Base-by-base conservation (phyloP, 2,113 vertebrate genomes). In the Silurus glanis region DNA sequence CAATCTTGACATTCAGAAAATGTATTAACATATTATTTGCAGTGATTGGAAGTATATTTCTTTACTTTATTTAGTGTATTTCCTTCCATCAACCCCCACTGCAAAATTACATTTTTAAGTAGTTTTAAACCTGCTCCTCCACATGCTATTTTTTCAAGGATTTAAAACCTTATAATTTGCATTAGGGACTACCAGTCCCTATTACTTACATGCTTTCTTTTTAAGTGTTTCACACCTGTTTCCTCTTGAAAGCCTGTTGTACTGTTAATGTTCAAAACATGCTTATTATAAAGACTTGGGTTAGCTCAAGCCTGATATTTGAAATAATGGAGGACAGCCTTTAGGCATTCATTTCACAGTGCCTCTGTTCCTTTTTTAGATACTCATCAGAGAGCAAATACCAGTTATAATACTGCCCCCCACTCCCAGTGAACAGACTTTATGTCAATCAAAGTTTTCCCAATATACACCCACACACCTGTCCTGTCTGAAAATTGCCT, bases 391-490 rank as follows among this genome's bases (percentile, higher is more conserved):
- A 58, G 78, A 53, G 71, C 80, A 55, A 82, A 82, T 51, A 56
- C 62, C 76, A 66, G 78, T 71, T 82, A 17, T 71, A 61, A 59
- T 47, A 72, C 78, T 81, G 78, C 66, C 53, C n/a, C 13, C 66
- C 37, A 67, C 23, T 81, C 19, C 37, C 37, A 86, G 28, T 89
- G 72, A 82, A 59, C 86, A 87, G 69, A 25, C 55, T 1, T 25
- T 55, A 25, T 76, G 86, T 61, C 88, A 87, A 67, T 89, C 84
- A 86, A 69, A 81, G 64, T 8, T 47, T 74, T 78, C 51, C 67
- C n/a, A 74, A 71, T 75, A 83, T 86, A 85, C 82, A 47, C 87
- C 72, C 83, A 87, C 80, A 88, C 89, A 87, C 87, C 87, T 91
- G 87, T 91, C 67, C 82, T 45, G 62, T 67, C 80, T 79, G 61